These are phyloP conservation scores for Nomada fabriciana DNA, from an alignment of 2,888 invertebrate species.

Conservation along the genomic window DNA sequence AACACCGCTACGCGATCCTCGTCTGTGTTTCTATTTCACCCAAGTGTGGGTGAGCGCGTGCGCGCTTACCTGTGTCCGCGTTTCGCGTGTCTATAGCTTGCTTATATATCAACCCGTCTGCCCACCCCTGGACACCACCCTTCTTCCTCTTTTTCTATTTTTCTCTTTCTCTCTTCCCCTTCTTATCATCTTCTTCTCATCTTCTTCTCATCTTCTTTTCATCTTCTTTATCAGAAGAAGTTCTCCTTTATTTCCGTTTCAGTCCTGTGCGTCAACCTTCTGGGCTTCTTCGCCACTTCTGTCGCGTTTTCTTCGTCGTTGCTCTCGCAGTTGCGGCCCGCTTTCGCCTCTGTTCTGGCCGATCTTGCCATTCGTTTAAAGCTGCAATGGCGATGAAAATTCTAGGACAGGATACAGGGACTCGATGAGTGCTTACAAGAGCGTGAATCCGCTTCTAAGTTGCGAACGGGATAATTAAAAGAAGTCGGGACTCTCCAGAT, in stretches of 20 bases:
- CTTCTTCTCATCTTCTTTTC: neutral
- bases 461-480: neutral
- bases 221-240: neutral
- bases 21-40: slow-evolving; percentile 32
- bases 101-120: slow-evolving; percentile 61
- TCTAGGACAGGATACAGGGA: neutral
- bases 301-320: neutral
- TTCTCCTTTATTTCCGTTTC: neutral
- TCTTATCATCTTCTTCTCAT: neutral
- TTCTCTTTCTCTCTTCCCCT: neutral
- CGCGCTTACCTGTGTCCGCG: slow-evolving; percentile 35
- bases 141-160: neutral
- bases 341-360: neutral
- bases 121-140: slow-evolving; percentile 48
- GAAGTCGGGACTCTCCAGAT: neutral
- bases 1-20: slow-evolving; percentile 10
- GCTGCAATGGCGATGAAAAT: slow-evolving; percentile 1
- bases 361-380: neutral
- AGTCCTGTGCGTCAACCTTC: neutral
- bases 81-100: slow-evolving; percentile 34
- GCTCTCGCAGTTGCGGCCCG: neutral
- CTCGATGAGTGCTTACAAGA: neutral
- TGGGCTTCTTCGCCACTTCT: neutral
- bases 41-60: slow-evolving; percentile 9
- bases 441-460: neutral